Conservation (phyloP, 2,888 invertebrate species). For the Nasonia oneida region DNA sequence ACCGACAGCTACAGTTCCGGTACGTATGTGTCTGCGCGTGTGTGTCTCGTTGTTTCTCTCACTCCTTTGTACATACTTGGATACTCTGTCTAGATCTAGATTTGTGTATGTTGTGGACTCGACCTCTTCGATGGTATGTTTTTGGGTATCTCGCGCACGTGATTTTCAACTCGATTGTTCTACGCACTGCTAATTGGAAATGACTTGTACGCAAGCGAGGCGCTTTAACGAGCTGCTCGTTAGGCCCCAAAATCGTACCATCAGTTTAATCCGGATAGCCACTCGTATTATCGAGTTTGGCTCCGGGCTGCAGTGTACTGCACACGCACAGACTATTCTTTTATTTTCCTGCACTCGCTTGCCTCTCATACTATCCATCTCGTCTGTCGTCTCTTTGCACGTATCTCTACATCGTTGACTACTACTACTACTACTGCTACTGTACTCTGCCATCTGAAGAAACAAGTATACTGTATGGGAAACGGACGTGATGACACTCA, state of each 20-base stretch:
- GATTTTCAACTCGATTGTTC: too few species aligned
- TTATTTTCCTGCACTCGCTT: constrained; percentile 9
- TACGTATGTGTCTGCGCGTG: constrained; percentile 73
- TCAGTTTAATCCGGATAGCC: too few species aligned
- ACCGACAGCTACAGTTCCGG: constrained; percentile 97
- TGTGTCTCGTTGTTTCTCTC: neutral
- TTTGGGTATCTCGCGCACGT: neutral
- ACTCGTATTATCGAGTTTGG: neutral
- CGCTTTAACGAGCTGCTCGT: neutral
- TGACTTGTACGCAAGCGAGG: neutral
- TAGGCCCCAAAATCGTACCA: neutral
- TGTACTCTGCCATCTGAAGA: too few species aligned
- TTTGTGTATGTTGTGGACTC: neutral
- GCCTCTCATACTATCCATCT: neutral
- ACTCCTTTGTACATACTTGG: neutral
- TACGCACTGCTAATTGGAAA: neutral
- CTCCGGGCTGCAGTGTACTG: neutral
- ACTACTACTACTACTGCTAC: too few species aligned
- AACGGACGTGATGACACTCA: too few species aligned
- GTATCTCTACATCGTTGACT: neutral
- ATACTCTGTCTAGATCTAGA: neutral
- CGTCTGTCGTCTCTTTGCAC: neutral
- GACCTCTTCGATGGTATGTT: neutral
- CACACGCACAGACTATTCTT: neutral
- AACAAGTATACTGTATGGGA: too few species aligned